phyloP scores from a whole-genome alignment of 2,797 vertebrate genomes.

The Halcyon leucocephala region DNA sequence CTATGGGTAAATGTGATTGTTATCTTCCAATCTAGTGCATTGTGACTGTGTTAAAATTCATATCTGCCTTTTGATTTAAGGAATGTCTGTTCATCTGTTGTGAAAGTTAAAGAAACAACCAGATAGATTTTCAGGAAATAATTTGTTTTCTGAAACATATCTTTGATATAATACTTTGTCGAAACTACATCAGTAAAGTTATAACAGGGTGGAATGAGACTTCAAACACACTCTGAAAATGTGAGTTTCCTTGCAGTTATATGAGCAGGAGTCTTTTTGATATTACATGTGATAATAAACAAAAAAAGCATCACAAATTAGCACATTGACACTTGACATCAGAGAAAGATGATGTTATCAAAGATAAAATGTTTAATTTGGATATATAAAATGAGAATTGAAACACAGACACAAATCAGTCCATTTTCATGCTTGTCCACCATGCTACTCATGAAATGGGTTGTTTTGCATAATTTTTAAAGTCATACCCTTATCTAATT shows the following conservation, averaged over 20 bases:
- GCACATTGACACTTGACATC: background rate
- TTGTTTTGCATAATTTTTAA: background rate
- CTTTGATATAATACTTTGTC: background rate
- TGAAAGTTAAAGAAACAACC: background rate
- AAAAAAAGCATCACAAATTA: background rate
- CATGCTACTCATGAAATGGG: background rate
- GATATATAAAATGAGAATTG: constrained; percentile 30
- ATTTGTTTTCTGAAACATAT: background rate
- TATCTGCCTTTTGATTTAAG: background rate
- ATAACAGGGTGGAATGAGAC: background rate
- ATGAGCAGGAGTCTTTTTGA: background rate
- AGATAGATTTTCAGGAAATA: background rate
- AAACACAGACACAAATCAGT: background rate
- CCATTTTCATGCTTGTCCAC: background rate
- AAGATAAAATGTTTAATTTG: constrained; percentile 12
- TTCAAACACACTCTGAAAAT: background rate
- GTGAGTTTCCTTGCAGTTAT: background rate
- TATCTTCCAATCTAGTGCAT: background rate
- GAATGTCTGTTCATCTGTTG: background rate
- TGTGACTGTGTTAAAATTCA: background rate
- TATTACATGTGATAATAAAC: background rate
- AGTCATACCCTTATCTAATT: background rate
- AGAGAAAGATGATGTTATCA: constrained; percentile 19
- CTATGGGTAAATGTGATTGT: background rate
- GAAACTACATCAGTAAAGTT: background rate